A percentile compares a stretch with the other conserved stretches of the same genome.
Conservation (phyloP, 2,888 invertebrate genomes). For the Chironomus riparius region DNA sequence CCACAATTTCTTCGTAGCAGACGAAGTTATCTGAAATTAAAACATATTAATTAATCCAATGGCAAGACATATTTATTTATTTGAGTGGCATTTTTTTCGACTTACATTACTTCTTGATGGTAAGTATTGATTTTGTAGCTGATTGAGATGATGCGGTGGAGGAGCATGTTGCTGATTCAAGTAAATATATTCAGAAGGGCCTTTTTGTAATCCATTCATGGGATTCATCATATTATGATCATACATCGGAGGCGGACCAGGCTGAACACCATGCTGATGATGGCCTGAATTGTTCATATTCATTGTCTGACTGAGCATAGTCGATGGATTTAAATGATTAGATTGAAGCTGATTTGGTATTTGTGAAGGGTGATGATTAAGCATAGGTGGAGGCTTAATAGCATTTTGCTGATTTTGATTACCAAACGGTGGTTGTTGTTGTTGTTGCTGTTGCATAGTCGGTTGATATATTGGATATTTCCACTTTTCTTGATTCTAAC, state of each 20-base stretch:
- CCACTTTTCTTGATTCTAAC: conserved; percentile 82
- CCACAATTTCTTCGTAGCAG: conserved; percentile 90
- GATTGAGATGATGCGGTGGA: conserved; percentile 30
- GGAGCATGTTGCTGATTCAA: conserved; percentile 18
- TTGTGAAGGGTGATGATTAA: background rate
- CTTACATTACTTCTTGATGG: conserved; percentile 11
- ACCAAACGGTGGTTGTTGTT: conserved; percentile 47
- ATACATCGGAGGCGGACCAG: conserved; percentile 39
- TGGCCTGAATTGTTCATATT: conserved; percentile 37
- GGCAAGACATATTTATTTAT: too few species aligned
- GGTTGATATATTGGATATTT: conserved; percentile 50
- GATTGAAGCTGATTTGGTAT: conserved; percentile 11
- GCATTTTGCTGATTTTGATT: conserved; percentile 45
- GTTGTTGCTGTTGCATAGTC: conserved; percentile 41
- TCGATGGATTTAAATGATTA: conserved; percentile 38
- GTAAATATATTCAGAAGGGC: conserved; percentile 25
- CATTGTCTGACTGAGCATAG: conserved; percentile 39
- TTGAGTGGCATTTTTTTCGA: background rate
- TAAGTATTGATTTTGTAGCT: conserved; percentile 41
- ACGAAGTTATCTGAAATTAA: conserved; percentile 73
- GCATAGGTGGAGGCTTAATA: conserved; percentile 40
- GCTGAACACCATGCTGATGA: conserved; percentile 35
- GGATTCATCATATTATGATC: conserved; percentile 34
- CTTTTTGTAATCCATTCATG: conserved; percentile 20
- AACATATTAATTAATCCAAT: background rate